Percentiles rank a stretch among this genome's conserved stretches.
phyloP scores from a whole-genome alignment of 1,140 invertebrate genomes.

The Bombus sylvicola region DNA sequence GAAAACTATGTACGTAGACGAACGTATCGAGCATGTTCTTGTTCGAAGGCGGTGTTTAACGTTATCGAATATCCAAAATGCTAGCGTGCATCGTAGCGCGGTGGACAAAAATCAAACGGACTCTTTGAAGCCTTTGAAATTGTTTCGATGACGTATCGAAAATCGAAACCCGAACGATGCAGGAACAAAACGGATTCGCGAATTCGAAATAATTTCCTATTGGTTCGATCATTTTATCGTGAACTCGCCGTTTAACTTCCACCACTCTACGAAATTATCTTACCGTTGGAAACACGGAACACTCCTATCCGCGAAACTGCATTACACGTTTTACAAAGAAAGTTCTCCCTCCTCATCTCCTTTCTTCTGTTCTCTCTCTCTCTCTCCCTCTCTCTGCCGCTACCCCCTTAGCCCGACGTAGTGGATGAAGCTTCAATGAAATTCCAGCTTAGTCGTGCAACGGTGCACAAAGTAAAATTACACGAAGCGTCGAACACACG shows the following conservation, averaged over 20 bases:
- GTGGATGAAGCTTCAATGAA: constrained; percentile 54
- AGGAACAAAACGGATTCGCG: neutral
- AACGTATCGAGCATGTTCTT: neutral
- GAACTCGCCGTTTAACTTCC: constrained; percentile 25
- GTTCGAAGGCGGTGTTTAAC: neutral
- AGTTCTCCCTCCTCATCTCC: constrained; percentile 12
- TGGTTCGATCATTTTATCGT: constrained; percentile 58
- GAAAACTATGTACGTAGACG: neutral
- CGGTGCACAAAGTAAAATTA: constrained; percentile 54
- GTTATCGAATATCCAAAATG: neutral
- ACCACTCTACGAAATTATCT: constrained; percentile 52
- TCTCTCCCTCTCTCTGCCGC: too few relatives aligned
- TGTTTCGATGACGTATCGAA: neutral
- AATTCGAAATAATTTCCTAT: constrained; percentile 31
- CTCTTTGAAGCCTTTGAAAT: neutral
- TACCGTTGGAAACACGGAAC: constrained; percentile 6
- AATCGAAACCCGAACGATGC: neutral
- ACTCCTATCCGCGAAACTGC: constrained; percentile 37
- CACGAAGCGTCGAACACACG: constrained; percentile 49
- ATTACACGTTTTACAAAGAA: constrained; percentile 59
- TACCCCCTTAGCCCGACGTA: neutral
- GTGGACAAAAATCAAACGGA: neutral
- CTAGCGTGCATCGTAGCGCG: neutral
- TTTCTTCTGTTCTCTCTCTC: neutral
- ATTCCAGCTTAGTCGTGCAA: constrained; percentile 46